A percentile compares a stretch with the other conserved stretches of the same genome.
Conservation (phyloP, 2,797 vertebrate species). For the Rhinophrynus dorsalis region DNA sequence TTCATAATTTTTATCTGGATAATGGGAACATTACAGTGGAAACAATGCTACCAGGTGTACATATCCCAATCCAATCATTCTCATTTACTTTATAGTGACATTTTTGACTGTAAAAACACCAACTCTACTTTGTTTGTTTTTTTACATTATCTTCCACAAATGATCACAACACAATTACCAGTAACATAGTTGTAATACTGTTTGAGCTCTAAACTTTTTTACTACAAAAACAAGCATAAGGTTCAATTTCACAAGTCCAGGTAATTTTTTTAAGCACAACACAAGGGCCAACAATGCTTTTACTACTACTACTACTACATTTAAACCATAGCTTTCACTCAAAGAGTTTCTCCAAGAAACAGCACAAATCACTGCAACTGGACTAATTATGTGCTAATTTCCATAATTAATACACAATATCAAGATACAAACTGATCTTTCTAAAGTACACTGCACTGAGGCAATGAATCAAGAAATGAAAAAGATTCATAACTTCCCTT, state of each 20-base stretch:
- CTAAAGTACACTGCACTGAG: not conserved
- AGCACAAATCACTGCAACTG: slow-evolving; percentile 6
- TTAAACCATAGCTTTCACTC: slow-evolving; percentile 4
- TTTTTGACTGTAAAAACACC: too few species aligned
- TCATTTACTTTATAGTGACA: too few species aligned
- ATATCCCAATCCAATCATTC: too few species aligned
- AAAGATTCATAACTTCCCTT: slow-evolving; percentile 19
- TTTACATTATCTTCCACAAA: not conserved
- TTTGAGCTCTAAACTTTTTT: not conserved
- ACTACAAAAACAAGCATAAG: slow-evolving; percentile 4
- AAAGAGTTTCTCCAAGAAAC: slow-evolving; percentile 1
- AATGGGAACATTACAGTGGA: too few species aligned
- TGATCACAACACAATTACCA: not conserved
- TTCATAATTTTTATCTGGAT: too few species aligned
- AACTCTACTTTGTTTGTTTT: not conserved
- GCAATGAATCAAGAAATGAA: slow-evolving; percentile 28
- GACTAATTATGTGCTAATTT: slow-evolving; percentile 1
- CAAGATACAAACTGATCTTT: not conserved
- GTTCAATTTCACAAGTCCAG: slow-evolving; percentile 3
- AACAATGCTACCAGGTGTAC: too few species aligned
- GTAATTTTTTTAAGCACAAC: slow-evolving; percentile 13
- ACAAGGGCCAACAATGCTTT: slow-evolving; percentile 2
- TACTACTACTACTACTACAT: slow-evolving; percentile 11
- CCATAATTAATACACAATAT: slow-evolving; percentile 8
- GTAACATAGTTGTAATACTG: not conserved